Percentiles rank a stretch among this genome's conserved stretches.
These are phyloP conservation scores for Loris lydekkerianus DNA, from an alignment of 2,797 vertebrate genomes.

Conservation along the genomic window DNA sequence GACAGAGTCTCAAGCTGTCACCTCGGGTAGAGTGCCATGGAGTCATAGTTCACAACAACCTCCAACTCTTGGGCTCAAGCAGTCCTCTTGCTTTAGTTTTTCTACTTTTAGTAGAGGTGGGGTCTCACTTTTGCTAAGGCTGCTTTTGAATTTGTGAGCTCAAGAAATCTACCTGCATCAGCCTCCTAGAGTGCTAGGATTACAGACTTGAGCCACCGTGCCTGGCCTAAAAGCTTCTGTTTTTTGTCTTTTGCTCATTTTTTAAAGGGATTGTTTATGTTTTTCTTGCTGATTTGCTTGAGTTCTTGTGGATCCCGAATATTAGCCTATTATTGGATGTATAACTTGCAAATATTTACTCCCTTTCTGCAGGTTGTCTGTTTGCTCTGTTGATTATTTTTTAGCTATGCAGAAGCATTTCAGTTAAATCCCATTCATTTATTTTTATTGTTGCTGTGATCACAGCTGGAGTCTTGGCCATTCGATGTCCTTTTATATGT, in stretches of 20 bases:
- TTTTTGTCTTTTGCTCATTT: not conserved
- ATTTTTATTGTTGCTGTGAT: not conserved
- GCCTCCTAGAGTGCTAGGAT: too few species aligned
- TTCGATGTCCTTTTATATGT: not conserved
- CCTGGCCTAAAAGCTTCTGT: not conserved
- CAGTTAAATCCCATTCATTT: not conserved
- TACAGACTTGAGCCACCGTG: too few species aligned
- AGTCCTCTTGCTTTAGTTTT: too few species aligned
- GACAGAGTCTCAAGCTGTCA: too few species aligned
- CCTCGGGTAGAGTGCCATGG: too few species aligned
- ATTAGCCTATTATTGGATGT: not conserved
- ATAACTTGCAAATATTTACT: not conserved
- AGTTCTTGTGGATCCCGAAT: not conserved
- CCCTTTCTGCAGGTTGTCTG: not conserved
- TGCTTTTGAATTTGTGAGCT: too few species aligned
- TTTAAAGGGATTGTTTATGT: not conserved
- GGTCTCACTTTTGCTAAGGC: too few species aligned
- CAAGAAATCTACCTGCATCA: too few species aligned
- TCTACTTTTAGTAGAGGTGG: too few species aligned
- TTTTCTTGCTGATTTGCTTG: not conserved
- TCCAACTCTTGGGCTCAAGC: too few species aligned
- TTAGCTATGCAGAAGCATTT: not conserved
- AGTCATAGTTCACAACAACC: too few species aligned
- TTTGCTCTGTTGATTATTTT: not conserved
- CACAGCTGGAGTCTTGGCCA: not conserved